Base-by-base conservation (phyloP, 2,113 vertebrate species). In the Poeciliopsis prolifica region DNA sequence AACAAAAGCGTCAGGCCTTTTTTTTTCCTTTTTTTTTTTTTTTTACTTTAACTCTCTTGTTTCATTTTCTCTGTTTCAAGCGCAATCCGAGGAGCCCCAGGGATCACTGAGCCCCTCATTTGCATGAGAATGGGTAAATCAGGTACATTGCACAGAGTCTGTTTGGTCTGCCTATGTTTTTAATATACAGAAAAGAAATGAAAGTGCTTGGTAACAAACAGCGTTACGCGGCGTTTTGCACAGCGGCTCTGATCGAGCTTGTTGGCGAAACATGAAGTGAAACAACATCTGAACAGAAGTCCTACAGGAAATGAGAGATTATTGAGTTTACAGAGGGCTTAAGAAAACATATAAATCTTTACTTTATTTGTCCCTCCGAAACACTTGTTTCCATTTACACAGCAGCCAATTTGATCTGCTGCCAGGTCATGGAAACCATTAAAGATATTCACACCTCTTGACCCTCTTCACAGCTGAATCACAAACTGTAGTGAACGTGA, bases 111-210 rank as follows among this genome's bases (percentile, higher is more conserved):
- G 81, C 68, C 64, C 73, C 80, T 75, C 67, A 79, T 88, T 85
- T 90, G 72, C 81, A 77, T 89, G 82, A 85, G 82, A 87, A 86
- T 87, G 77, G 67, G 84, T 85, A 86, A 81, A 85, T 81, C 74
- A 24, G 79, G 68, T 80, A 48, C 70, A 62, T 35, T 79, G 75
- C 51, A 64, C 69, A 75, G 78, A 19, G 78, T 48, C 67, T 65
- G 68, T 68, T 63, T 73, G 44, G 71, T 62, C 12, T 8, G 28
- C 72, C 85, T 80, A 40, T 74, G 54, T 63, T 70, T 54, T 78
- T 74, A n/a, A 22, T 69, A 63, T n/a, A 62, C 37, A 14, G 65
- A 44, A 70, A 70, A 44, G 51, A 64, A 79, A 75, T 78, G 60
- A 61, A 35, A 30, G 79, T 71, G 80, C 61, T 81, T 82, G 26